Percentiles rank a stretch among this genome's conserved stretches.
Conservation (phyloP, 1,140 invertebrate genomes). For the Xylocopa sonorina region DNA sequence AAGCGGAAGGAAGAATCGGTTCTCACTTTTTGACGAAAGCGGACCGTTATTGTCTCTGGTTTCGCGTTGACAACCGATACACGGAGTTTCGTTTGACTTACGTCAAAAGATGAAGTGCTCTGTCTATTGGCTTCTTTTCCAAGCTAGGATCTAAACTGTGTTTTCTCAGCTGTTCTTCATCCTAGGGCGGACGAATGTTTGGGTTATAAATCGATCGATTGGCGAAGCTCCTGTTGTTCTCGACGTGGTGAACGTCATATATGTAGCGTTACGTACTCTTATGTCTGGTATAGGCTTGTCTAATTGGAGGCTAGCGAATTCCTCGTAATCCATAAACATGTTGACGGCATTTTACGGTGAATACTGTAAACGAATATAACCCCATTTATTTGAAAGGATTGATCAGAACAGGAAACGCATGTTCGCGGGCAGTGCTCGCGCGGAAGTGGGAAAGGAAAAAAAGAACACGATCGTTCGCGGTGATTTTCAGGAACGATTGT, state of each 20-base stretch:
- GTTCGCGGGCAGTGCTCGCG: background rate
- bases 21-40: background rate
- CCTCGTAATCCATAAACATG: constrained; percentile 63
- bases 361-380: background rate
- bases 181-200: constrained; percentile 62
- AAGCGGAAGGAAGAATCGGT: background rate
- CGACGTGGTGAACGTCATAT: background rate
- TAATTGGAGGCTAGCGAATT: constrained; percentile 72
- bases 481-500: constrained; percentile 1
- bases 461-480: constrained; percentile 11
- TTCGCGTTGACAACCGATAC: background rate
- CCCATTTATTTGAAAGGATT: constrained; percentile 31
- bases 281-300: constrained; percentile 65
- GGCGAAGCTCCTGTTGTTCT: background rate
- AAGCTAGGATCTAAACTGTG: constrained; percentile 69
- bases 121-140: constrained; percentile 68
- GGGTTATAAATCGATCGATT: constrained; percentile 17
- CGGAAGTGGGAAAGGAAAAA: constrained; percentile 4
- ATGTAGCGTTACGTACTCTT: constrained; percentile 51
- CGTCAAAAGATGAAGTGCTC: constrained; percentile 73
- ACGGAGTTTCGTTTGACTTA: constrained; percentile 65
- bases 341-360: background rate
- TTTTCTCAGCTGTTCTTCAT: constrained; percentile 70
- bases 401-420: constrained; percentile 20
- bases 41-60: background rate